Evolutionary conservation across 2,113 vertebrate genomes (phyloP).

Genomic region (Dromas ardeola): DNA sequence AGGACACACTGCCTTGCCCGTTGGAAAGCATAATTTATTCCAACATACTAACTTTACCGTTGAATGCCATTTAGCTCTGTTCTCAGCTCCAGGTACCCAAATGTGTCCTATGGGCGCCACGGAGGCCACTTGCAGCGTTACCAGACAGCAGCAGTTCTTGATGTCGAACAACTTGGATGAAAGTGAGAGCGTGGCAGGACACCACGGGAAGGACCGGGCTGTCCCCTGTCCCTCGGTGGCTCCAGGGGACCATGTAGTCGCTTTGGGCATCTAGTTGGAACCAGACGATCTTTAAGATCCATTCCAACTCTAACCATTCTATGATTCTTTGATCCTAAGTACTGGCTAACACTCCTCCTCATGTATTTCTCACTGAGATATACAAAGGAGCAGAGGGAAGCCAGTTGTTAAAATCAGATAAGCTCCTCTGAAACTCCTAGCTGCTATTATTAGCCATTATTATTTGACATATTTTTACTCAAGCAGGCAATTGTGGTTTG

Average conservation of each 20-base stretch:
- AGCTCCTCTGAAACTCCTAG: not conserved
- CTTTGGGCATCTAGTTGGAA: not conserved
- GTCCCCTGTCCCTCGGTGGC: not conserved
- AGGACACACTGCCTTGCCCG: not conserved
- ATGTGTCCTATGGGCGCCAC: fast-evolving
- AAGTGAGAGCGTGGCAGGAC: not conserved
- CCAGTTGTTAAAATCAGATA: not conserved
- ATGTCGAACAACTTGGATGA: not conserved
- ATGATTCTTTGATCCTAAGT: not conserved
- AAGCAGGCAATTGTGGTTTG: not conserved
- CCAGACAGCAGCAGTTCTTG: not conserved
- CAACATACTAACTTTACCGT: not conserved
- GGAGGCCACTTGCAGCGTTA: not conserved
- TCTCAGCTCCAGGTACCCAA: not conserved
- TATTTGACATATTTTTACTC: not conserved
- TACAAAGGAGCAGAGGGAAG: not conserved
- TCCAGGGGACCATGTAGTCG: fast-evolving
- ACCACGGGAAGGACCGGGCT: not conserved
- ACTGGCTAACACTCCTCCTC: not conserved
- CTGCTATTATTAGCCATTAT: not conserved
- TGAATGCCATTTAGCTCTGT: not conserved
- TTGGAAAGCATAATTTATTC: not conserved
- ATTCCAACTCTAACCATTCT: not conserved
- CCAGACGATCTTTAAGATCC: no score
- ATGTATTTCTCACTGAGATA: not conserved